phyloP scores from a whole-genome alignment of 2,888 invertebrate species.

The Charanyca ferruginea region DNA sequence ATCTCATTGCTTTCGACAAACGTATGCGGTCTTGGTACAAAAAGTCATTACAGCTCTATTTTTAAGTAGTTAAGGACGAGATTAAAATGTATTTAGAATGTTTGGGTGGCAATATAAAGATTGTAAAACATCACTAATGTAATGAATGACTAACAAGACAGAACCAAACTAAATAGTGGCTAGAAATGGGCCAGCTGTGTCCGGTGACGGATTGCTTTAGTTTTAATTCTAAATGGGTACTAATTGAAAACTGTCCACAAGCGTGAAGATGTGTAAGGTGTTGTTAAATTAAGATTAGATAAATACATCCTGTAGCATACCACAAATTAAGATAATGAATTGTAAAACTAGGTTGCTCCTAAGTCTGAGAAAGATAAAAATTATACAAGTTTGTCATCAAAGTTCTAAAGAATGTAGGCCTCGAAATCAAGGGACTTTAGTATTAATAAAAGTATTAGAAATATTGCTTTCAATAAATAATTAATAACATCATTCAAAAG shows the following conservation, averaged over 20 bases:
- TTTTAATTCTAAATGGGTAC: constrained; percentile 89
- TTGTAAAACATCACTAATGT: constrained; percentile 86
- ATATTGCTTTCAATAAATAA: no score
- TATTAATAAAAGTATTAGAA: neutral
- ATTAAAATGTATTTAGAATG: constrained; percentile 49
- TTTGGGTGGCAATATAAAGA: constrained; percentile 41
- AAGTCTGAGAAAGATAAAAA: neutral
- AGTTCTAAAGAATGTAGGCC: neutral
- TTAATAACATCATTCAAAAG: neutral
- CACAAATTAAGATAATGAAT: neutral
- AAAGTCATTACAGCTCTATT: constrained; percentile 47
- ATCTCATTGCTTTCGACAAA: constrained; percentile 82
- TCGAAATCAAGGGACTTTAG: neutral
- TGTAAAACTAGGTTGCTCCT: neutral
- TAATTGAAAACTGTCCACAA: constrained; percentile 86
- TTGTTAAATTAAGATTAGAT: constrained; percentile 47
- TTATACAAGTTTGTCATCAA: neutral
- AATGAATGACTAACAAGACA: constrained; percentile 90
- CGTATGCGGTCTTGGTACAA: constrained; percentile 41
- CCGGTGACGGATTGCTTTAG: constrained; percentile 86
- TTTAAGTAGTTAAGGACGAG: constrained; percentile 51
- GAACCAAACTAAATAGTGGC: constrained; percentile 89
- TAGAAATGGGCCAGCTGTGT: constrained; percentile 89
- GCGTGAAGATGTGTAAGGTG: constrained; percentile 75
- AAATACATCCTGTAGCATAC: constrained; percentile 32